These are phyloP conservation scores for Phyllotreta striolata DNA, from an alignment of 2,888 invertebrate genomes.

Conservation along the genomic window DNA sequence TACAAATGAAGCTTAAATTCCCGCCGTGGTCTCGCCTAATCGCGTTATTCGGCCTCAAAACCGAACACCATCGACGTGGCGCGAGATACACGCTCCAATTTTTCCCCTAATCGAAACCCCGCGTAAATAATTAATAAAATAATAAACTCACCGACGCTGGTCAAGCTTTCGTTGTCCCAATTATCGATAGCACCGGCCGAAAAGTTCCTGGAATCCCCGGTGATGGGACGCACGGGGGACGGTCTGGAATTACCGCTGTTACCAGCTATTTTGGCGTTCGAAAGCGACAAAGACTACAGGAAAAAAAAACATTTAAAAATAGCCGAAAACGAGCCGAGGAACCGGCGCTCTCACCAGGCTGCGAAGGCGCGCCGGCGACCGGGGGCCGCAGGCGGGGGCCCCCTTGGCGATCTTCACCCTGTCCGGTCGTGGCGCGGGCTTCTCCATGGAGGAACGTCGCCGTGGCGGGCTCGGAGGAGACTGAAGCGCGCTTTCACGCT, in stretches of 20 bases:
- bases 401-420: too few relatives aligned
- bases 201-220: conserved; percentile 65
- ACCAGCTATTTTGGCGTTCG: conserved; percentile 51
- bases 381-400: too few relatives aligned
- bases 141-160: conserved; percentile 82
- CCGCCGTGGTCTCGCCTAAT: too few relatives aligned
- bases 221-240: conserved; percentile 43
- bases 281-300: conserved; percentile 59
- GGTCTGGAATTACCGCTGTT: conserved; percentile 53
- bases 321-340: too few relatives aligned
- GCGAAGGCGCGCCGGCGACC: too few relatives aligned
- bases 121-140: neutral
- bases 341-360: too few relatives aligned
- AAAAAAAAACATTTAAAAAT: too few relatives aligned
- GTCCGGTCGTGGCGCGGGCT: too few relatives aligned
- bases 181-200: conserved; percentile 63
- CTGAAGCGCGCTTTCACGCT: too few relatives aligned
- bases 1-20: too few relatives aligned
- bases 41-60: neutral
- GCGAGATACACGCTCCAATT: neutral
- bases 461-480: too few relatives aligned
- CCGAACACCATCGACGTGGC: neutral
- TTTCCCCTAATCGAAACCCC: neutral
- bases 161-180: conserved; percentile 75
- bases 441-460: too few relatives aligned